Conservation (phyloP, 2,888 invertebrate species). For the Nomada lathburiana region DNA sequence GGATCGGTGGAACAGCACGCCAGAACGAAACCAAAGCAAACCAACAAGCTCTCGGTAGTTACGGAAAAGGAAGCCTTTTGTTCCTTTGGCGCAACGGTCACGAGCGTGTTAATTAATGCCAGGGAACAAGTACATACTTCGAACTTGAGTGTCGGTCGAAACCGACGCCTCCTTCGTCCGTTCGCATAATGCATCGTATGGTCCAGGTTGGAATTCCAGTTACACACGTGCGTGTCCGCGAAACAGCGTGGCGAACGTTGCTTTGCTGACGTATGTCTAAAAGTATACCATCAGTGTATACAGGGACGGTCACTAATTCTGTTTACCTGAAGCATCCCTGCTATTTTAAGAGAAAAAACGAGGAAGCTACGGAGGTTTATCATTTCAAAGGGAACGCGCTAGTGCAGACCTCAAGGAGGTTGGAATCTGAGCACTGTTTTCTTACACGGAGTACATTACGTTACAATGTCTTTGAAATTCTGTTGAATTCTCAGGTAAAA, state of each 20-base stretch:
- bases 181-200: no score
- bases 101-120: slow-evolving; percentile 63
- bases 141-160: slow-evolving; percentile 49
- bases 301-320: no score
- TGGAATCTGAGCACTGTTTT: no score
- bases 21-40: slow-evolving; percentile 51
- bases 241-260: neutral
- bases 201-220: neutral
- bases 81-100: slow-evolving; percentile 57
- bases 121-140: slow-evolving; percentile 31
- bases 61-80: slow-evolving; percentile 62
- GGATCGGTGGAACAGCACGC: slow-evolving; percentile 40
- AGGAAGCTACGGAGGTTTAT: no score
- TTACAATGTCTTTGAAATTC: no score
- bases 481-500: no score
- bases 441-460: no score
- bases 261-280: neutral
- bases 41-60: slow-evolving; percentile 27
- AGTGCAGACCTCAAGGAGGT: no score
- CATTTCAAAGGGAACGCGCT: no score
- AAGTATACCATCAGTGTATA: neutral
- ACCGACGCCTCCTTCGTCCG: neutral
- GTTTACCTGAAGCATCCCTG: no score
- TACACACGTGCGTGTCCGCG: neutral
- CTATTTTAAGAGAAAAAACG: no score